phyloP scores from a whole-genome alignment of 2,888 invertebrate genomes.

The Orthosia incerta region DNA sequence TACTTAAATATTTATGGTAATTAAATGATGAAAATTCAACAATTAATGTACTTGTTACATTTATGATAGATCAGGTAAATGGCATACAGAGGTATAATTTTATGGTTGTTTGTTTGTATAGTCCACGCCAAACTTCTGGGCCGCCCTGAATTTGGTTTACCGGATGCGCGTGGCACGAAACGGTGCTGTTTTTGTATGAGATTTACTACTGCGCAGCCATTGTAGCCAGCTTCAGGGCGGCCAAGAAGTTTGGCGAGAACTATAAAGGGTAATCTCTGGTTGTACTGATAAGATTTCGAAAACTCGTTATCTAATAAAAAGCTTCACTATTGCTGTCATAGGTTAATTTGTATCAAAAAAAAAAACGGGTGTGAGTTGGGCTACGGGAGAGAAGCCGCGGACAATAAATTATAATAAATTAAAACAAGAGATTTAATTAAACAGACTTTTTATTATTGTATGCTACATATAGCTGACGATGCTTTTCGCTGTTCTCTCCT shows the following conservation, averaged over 20 bases:
- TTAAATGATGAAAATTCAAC: background rate
- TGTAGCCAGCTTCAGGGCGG: too few relatives aligned
- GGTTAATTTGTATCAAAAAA: background rate
- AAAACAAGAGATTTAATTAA: conserved; percentile 56
- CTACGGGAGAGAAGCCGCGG: background rate
- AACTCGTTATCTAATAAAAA: too few relatives aligned
- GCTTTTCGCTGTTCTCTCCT: conserved; percentile 82
- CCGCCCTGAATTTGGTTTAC: too few relatives aligned
- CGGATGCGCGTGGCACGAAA: too few relatives aligned
- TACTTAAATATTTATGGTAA: background rate
- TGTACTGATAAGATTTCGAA: too few relatives aligned
- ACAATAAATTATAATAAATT: conserved; percentile 3
- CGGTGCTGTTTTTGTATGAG: too few relatives aligned
- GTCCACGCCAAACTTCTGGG: too few relatives aligned
- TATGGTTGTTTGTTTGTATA: too few relatives aligned
- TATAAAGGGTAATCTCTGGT: too few relatives aligned
- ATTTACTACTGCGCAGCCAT: too few relatives aligned
- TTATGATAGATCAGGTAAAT: background rate
- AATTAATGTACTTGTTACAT: background rate
- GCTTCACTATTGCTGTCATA: background rate
- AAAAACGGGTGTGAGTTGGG: too few relatives aligned
- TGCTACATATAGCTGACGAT: conserved; percentile 88
- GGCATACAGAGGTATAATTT: background rate
- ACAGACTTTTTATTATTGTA: conserved; percentile 82
- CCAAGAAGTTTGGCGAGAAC: too few relatives aligned